A percentile compares a stretch with the other conserved stretches of the same genome.
Evolutionary conservation across 2,113 vertebrate species (phyloP).

Genomic region (Limanda limanda): DNA sequence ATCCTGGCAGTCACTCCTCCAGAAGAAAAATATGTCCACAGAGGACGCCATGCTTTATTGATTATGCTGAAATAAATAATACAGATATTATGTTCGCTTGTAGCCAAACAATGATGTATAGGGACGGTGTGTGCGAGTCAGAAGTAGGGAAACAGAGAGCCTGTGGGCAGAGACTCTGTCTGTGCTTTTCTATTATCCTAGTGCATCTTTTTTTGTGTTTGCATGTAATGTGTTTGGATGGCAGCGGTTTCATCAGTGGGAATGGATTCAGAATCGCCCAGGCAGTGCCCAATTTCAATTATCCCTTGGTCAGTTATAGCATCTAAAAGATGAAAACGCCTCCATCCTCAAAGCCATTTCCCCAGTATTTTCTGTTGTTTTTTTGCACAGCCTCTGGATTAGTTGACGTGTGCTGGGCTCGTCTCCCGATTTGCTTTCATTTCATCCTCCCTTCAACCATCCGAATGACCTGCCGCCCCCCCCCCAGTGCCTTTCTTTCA

Average conservation of each 20-base stretch:
- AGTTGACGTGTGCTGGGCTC: conserved; percentile 10
- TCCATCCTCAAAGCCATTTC: conserved; percentile 28
- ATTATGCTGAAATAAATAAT: conserved; percentile 71
- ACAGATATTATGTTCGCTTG: conserved; percentile 58
- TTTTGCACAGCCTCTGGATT: conserved; percentile 45
- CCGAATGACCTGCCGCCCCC: conserved; percentile 32
- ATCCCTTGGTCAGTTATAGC: conserved; percentile 56
- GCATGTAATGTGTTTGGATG: conserved; percentile 38
- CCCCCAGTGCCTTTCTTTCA: conserved; percentile 15
- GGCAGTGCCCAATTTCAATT: conserved; percentile 59
- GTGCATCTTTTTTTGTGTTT: conserved; percentile 57
- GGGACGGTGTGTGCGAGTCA: conserved; percentile 17
- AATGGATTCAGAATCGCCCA: conserved; percentile 51
- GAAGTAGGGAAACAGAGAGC: conserved; percentile 40
- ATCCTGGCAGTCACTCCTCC: conserved; percentile 64
- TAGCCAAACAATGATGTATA: conserved; percentile 61
- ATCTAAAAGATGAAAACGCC: conserved; percentile 34
- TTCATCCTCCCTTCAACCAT: conserved; percentile 34
- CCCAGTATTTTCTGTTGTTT: conserved; percentile 28
- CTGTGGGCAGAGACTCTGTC: conserved; percentile 19
- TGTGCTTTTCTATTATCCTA: conserved; percentile 56
- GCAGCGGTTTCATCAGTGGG: conserved; percentile 49
- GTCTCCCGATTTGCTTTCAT: conserved; percentile 46
- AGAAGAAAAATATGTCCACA: conserved; percentile 55
- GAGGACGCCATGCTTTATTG: conserved; percentile 74